Evolutionary conservation across 53 echinoderm and acorn worm genomes (phyloP).

Genomic region (Hippasteria phrygiana): DNA sequence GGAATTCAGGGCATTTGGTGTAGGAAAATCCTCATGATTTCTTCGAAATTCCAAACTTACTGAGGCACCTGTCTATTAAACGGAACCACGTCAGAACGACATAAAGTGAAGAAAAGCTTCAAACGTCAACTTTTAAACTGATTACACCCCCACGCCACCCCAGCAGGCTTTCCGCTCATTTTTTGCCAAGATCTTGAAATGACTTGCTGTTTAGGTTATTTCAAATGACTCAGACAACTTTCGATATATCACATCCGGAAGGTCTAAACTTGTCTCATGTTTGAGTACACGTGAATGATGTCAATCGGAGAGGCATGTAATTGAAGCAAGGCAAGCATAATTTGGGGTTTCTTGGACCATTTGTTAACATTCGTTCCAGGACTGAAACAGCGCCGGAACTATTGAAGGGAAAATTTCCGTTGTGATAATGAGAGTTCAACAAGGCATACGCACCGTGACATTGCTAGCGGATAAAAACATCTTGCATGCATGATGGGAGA

Average conservation of each 20-base stretch:
- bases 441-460: no score
- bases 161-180: background rate
- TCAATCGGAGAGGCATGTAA: background rate
- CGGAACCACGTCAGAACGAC: no score
- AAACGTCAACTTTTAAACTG: no score
- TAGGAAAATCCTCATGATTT: no score
- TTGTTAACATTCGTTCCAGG: background rate
- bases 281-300: background rate
- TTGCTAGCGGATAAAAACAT: no score
- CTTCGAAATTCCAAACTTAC: no score
- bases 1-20: no score
- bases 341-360: background rate
- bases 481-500: no score
- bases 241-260: constrained; percentile 6
- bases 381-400: background rate
- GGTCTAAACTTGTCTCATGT: background rate
- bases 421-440: background rate
- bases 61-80: no score
- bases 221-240: background rate
- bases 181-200: background rate
- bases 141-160: no score
- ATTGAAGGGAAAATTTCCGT: background rate
- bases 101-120: no score
- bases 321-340: background rate
- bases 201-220: background rate